Conservation (phyloP, 1,140 invertebrate species). For the Helicoverpa armigera region DNA sequence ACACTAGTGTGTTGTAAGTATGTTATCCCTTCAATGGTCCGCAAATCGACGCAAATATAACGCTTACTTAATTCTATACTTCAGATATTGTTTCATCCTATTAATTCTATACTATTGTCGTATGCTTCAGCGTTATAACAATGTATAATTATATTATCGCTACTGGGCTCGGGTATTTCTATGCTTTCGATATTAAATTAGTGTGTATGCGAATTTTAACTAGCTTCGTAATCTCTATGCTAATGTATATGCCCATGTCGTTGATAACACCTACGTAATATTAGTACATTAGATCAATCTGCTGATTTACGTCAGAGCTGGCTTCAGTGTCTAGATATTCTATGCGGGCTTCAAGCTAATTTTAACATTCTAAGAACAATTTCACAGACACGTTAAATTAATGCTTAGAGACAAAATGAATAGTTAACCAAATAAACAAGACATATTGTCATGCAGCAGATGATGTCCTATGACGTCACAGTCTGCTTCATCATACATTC, state of each 20-base stretch:
- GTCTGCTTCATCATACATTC: constrained; percentile 12
- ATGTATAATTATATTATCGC: constrained; percentile 78
- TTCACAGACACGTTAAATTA: constrained; percentile 47
- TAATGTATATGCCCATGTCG: constrained; percentile 83
- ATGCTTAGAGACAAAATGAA: constrained; percentile 45
- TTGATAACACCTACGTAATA: constrained; percentile 79
- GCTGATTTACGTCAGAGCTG: constrained; percentile 83
- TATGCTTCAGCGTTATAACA: constrained; percentile 85
- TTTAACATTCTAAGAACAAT: constrained; percentile 69
- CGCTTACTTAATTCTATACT: constrained; percentile 78
- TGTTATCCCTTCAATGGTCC: constrained; percentile 78
- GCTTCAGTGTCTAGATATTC: constrained; percentile 86
- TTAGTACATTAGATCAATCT: constrained; percentile 84
- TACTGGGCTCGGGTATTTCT: constrained; percentile 85
- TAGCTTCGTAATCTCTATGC: constrained; percentile 85
- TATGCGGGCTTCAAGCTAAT: constrained; percentile 85
- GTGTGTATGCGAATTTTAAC: constrained; percentile 84
- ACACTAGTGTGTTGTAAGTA: constrained; percentile 84
- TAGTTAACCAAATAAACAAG: constrained; percentile 40
- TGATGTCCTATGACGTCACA: constrained; percentile 22
- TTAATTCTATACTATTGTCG: constrained; percentile 84
- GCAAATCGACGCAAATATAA: constrained; percentile 77
- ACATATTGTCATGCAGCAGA: constrained; percentile 27
- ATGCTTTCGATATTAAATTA: constrained; percentile 86
- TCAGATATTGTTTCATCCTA: constrained; percentile 82